These are phyloP conservation scores for Motacilla alba DNA, from an alignment of 2,113 vertebrate genomes.

Conservation along the genomic window DNA sequence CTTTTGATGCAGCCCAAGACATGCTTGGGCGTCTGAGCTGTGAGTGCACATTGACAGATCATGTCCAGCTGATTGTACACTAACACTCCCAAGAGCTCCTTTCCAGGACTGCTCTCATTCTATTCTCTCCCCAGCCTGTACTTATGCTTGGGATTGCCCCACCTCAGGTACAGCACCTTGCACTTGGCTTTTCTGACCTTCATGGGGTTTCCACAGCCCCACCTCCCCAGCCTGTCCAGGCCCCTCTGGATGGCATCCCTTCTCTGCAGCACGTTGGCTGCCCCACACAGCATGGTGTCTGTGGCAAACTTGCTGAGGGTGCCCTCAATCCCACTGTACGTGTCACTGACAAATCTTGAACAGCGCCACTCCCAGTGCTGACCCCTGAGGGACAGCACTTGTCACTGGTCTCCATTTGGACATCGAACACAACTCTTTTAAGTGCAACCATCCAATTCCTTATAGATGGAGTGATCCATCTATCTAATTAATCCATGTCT, in stretches of 20 bases:
- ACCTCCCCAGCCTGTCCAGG: neutral
- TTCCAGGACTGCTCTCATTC: neutral
- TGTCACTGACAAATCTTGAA: neutral
- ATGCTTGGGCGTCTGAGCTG: neutral
- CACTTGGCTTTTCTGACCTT: neutral
- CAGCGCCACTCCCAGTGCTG: too few species aligned
- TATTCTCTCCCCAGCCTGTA: neutral
- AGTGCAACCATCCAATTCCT: neutral
- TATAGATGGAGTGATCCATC: neutral
- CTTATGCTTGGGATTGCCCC: neutral
- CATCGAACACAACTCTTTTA: neutral
- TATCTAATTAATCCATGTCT: neutral
- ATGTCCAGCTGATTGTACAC: neutral
- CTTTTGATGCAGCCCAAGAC: neutral
- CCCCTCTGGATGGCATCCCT: neutral
- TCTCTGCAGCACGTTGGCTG: fast-evolving
- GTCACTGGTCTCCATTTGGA: neutral
- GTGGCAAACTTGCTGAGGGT: neutral
- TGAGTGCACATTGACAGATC: fast-evolving
- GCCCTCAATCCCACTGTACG: fast-evolving
- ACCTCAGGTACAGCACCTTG: neutral
- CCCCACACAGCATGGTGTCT: neutral
- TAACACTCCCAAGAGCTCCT: neutral
- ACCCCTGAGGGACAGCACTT: neutral
- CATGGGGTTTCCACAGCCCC: neutral